A percentile compares a stretch with the other conserved stretches of the same genome.
These are phyloP conservation scores for Thunnus thynnus DNA, from an alignment of 2,113 vertebrate species.

Conservation along the genomic window DNA sequence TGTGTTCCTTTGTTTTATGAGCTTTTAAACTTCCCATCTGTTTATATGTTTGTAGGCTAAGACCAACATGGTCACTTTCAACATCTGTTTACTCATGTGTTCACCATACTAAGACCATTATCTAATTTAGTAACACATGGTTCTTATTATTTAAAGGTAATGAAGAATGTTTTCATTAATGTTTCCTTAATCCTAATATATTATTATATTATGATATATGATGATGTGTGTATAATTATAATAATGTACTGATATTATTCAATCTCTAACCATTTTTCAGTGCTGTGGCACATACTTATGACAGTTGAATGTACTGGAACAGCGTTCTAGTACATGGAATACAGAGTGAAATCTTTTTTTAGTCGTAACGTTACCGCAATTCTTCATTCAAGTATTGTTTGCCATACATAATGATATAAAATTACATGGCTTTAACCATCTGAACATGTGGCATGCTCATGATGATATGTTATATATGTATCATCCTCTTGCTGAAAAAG, in stretches of 20 bases:
- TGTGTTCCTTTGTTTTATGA: conserved; percentile 66
- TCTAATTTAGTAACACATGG: neutral
- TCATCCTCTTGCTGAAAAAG: conserved; percentile 49
- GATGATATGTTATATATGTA: conserved; percentile 53
- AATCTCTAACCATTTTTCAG: neutral
- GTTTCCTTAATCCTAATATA: neutral
- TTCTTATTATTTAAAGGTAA: neutral
- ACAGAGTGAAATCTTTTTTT: too few species aligned
- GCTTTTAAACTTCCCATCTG: conserved; percentile 68
- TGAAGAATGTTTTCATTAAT: neutral
- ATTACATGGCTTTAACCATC: conserved; percentile 12
- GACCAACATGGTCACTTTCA: conserved; percentile 21
- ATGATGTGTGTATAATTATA: neutral
- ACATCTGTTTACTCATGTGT: conserved; percentile 19
- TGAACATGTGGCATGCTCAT: conserved; percentile 40
- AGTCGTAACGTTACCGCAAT: neutral
- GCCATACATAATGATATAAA: neutral
- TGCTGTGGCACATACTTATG: neutral
- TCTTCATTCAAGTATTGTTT: neutral
- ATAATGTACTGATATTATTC: neutral
- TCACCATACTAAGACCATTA: conserved; percentile 3
- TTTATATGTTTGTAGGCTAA: conserved; percentile 38
- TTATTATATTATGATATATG: conserved; percentile 2
- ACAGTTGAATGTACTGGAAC: neutral
- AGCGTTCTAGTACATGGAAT: too few species aligned